Evolutionary conservation across 2,797 vertebrate genomes (phyloP).

Genomic region (Aratinga solstitialis): DNA sequence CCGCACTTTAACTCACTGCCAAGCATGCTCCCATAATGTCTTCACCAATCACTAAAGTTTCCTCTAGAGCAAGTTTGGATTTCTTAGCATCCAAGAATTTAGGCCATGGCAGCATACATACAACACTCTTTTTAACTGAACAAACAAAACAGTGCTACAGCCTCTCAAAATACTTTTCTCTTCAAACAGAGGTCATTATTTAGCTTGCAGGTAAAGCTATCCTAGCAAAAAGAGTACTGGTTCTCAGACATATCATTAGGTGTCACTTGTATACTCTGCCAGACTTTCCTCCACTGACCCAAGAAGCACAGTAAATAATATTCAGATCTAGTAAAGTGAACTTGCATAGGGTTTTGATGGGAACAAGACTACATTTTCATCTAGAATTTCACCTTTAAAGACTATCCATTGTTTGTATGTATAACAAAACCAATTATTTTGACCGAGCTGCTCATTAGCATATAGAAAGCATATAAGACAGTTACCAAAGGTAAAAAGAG

Average conservation of each 20-base stretch:
- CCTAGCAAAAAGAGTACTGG: not conserved
- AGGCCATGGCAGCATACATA: not conserved
- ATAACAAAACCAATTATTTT: not conserved
- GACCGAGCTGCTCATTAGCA: not conserved
- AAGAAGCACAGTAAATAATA: not conserved
- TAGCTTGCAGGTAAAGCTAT: not conserved
- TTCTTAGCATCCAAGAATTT: not conserved
- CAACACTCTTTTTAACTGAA: not conserved
- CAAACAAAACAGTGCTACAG: not conserved
- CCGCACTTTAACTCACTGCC: not conserved
- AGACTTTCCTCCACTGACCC: not conserved
- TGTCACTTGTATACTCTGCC: not conserved
- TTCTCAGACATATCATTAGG: not conserved
- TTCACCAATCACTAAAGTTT: not conserved
- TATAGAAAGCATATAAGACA: not conserved
- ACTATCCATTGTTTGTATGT: not conserved
- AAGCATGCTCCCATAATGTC: not conserved
- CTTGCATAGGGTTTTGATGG: not conserved
- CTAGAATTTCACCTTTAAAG: not conserved
- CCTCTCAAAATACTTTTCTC: not conserved
- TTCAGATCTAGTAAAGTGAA: not conserved
- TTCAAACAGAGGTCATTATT: not conserved
- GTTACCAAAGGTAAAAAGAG: not conserved
- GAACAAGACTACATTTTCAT: not conserved
- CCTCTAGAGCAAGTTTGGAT: not conserved